A percentile compares a stretch with the other conserved stretches of the same genome.
phyloP scores from a whole-genome alignment of 2,888 invertebrate genomes.

The Melinopterus prodromus region DNA sequence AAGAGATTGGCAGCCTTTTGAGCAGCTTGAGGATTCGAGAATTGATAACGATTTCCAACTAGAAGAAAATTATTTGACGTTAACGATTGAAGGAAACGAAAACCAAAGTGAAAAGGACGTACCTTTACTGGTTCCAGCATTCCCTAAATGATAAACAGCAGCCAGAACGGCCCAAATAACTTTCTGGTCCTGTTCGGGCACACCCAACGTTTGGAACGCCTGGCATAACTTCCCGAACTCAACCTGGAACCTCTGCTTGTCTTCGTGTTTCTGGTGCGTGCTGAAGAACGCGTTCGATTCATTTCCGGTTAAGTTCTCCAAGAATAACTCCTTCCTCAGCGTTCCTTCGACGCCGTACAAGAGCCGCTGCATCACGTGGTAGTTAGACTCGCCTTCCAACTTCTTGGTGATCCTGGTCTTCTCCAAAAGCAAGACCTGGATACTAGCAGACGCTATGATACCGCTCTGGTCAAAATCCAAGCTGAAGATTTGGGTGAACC shows the following conservation, averaged over 20 bases:
- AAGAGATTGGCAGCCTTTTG: conserved; percentile 79
- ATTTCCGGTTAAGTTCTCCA: conserved; percentile 78
- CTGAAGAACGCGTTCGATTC: conserved; percentile 79
- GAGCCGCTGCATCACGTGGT: conserved; percentile 70
- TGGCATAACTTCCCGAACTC: conserved; percentile 84
- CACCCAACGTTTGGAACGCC: conserved; percentile 78
- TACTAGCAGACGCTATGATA: conserved; percentile 86
- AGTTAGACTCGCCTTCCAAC: conserved; percentile 74
- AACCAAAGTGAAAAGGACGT: conserved; percentile 30
- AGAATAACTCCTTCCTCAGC: conserved; percentile 81
- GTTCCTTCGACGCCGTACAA: conserved; percentile 85
- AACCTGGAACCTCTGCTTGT: conserved; percentile 79
- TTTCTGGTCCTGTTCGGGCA: conserved; percentile 81
- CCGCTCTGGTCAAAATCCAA: conserved; percentile 95
- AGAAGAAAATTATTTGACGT: conserved; percentile 46
- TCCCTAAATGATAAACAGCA: conserved; percentile 93
- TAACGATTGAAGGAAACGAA: neutral
- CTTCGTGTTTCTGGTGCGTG: conserved; percentile 80
- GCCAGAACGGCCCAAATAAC: conserved; percentile 88
- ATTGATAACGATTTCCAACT: conserved; percentile 71
- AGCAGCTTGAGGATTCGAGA: conserved; percentile 80
- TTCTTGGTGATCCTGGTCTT: conserved; percentile 74
- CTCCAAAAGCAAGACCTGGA: conserved; percentile 87
- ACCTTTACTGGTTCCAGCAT: conserved; percentile 84
- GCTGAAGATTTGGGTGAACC: conserved; percentile 91